Percentiles rank a stretch among this genome's conserved stretches.
phyloP scores from a whole-genome alignment of 1,140 invertebrate genomes.

The Armadillidium nasatum region DNA sequence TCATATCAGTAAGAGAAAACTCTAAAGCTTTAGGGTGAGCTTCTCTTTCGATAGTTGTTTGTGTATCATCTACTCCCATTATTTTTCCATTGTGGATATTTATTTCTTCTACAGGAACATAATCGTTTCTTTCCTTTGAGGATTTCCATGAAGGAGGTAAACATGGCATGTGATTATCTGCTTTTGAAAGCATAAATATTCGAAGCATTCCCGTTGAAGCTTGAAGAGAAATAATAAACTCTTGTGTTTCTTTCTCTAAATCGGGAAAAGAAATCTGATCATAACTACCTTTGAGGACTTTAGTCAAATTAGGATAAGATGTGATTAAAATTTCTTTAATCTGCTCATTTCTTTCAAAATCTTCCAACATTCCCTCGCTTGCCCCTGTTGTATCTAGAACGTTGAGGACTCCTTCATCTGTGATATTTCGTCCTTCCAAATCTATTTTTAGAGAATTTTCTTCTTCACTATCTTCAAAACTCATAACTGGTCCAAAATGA shows the following conservation, averaged over 20 bases:
- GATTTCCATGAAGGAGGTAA: too few species aligned
- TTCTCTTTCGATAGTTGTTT: too few species aligned
- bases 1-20: neutral
- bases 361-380: conserved; percentile 38
- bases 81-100: too few species aligned
- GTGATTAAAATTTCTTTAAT: conserved; percentile 27
- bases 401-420: conserved; percentile 25
- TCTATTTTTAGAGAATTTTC: conserved; percentile 30
- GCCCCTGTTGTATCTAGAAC: conserved; percentile 30
- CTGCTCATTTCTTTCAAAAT: conserved; percentile 38
- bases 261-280: conserved; percentile 22
- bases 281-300: conserved; percentile 30
- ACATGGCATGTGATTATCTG: too few species aligned
- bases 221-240: conserved; percentile 34
- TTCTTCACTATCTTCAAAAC: conserved; percentile 26
- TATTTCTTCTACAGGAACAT: too few species aligned
- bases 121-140: too few species aligned
- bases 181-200: conserved; percentile 31
- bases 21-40: too few species aligned
- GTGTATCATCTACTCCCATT: too few species aligned
- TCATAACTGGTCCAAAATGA: conserved; percentile 28
- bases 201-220: conserved; percentile 36
- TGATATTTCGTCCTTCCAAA: neutral
- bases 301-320: conserved; percentile 31
- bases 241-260: conserved; percentile 35